Percentiles rank a stretch among this genome's conserved stretches.
These are phyloP conservation scores for Dryoscopus gambensis DNA, from an alignment of 2,113 vertebrate genomes.

Conservation along the genomic window DNA sequence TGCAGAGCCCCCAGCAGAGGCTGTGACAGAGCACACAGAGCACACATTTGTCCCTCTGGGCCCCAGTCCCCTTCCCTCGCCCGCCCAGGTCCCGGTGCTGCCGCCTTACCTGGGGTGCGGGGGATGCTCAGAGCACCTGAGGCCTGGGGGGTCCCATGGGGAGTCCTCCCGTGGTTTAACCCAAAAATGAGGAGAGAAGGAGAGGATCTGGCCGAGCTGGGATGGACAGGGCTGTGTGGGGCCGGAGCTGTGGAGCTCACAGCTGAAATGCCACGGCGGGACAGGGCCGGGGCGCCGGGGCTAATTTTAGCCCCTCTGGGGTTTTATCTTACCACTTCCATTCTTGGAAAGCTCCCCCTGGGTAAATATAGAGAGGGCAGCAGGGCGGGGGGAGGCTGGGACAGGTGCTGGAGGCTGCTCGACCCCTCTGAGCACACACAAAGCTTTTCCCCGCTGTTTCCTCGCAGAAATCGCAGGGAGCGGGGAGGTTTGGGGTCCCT, in stretches of 20 bases:
- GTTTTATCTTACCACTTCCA: constrained; percentile 85
- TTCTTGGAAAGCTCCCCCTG: constrained; percentile 80
- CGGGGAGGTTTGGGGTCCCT: fast-evolving
- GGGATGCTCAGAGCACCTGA: background rate
- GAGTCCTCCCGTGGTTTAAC: background rate
- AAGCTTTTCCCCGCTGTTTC: background rate
- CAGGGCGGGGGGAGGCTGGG: background rate
- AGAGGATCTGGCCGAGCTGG: background rate
- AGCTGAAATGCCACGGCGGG: constrained; percentile 14
- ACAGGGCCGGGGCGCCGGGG: constrained; percentile 8
- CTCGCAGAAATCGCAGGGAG: fast-evolving
- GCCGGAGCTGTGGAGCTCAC: background rate
- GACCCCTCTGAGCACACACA: background rate
- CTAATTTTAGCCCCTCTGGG: constrained; percentile 85
- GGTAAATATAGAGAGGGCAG: constrained; percentile 86
- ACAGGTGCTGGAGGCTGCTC: constrained; percentile 62
- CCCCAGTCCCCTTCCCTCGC: background rate
- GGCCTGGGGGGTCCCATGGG: background rate
- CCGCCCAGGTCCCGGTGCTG: fast-evolving
- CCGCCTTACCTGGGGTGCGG: constrained; percentile 15
- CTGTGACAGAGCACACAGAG: background rate
- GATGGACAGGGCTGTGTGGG: background rate
- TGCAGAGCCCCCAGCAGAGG: background rate
- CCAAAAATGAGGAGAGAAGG: background rate
- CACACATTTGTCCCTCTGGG: too few relatives aligned